Conservation (phyloP, 2,888 invertebrate species). For the Drosophila tripunctata region DNA sequence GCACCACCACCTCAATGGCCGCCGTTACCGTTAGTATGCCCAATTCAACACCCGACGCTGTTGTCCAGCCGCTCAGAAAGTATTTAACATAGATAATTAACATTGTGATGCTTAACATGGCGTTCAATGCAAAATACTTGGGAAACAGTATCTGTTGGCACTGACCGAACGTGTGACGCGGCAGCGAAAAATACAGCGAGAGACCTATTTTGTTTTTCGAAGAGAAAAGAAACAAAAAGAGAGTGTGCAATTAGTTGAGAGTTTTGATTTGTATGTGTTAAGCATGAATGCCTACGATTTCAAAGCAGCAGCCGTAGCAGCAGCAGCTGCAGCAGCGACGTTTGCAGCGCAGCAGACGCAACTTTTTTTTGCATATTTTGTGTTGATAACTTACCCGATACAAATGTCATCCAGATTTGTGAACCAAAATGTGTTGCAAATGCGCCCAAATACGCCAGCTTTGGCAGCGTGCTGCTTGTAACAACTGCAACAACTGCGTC, state of each 20-base stretch:
- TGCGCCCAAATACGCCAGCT: conserved; percentile 90
- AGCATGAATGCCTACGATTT: conserved; percentile 40
- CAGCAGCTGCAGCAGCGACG: neutral
- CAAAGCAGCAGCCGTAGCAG: conserved; percentile 5
- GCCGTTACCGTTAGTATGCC: conserved; percentile 78
- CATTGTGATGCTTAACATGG: conserved; percentile 89
- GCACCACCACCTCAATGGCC: conserved; percentile 89
- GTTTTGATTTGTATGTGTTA: neutral
- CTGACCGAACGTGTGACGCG: conserved; percentile 93
- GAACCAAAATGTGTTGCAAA: conserved; percentile 93
- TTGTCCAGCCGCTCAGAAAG: conserved; percentile 85
- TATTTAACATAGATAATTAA: conserved; percentile 87
- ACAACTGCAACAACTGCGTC: no score
- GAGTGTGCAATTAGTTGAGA: conserved; percentile 2
- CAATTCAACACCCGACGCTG: conserved; percentile 86
- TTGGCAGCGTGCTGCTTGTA: conserved; percentile 73
- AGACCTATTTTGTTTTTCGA: no score
- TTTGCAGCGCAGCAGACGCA: no score
- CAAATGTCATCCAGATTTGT: conserved; percentile 97
- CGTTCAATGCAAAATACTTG: conserved; percentile 92
- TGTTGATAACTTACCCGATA: conserved; percentile 88
- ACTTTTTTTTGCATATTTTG: neutral
- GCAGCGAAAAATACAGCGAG: conserved; percentile 93
- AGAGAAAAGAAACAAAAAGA: conserved; percentile 41
- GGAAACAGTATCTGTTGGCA: conserved; percentile 95